Conservation (phyloP, 2,888 invertebrate genomes). For the Anthrax anthrax region DNA sequence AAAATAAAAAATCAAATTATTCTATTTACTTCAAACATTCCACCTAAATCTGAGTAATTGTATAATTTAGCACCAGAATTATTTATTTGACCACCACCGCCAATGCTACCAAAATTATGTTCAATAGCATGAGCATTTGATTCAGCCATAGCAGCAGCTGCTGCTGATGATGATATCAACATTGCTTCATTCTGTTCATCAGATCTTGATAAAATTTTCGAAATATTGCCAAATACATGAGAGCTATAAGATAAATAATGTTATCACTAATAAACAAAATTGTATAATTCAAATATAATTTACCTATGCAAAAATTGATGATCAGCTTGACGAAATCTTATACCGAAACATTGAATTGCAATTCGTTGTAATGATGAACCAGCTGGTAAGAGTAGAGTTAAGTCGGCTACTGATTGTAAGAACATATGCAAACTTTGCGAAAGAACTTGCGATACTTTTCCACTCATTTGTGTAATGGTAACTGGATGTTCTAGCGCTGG, state of each 20-base stretch:
- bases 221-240: conserved; percentile 91
- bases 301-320: conserved; percentile 76
- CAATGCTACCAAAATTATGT: conserved; percentile 16
- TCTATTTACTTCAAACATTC: conserved; percentile 28
- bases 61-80: conserved; percentile 23
- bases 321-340: conserved; percentile 77
- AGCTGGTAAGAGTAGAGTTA: conserved; percentile 76
- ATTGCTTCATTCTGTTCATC: conserved; percentile 56
- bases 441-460: conserved; percentile 49
- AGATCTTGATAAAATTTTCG: conserved; percentile 83
- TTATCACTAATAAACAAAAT: too few relatives aligned
- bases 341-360: conserved; percentile 86
- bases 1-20: too few relatives aligned
- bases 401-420: conserved; percentile 79
- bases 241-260: conserved; percentile 37
- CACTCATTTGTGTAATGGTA: conserved; percentile 63
- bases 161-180: conserved; percentile 25
- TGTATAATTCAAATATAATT: background rate
- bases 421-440: conserved; percentile 70
- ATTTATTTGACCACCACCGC: conserved; percentile 12
- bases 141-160: conserved; percentile 19
- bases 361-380: conserved; percentile 81
- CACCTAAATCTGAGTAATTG: conserved; percentile 28
- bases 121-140: conserved; percentile 25
- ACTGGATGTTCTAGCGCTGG: conserved; percentile 52